phyloP scores from a whole-genome alignment of 2,888 invertebrate genomes.

The Aporophyla lueneburgensis region DNA sequence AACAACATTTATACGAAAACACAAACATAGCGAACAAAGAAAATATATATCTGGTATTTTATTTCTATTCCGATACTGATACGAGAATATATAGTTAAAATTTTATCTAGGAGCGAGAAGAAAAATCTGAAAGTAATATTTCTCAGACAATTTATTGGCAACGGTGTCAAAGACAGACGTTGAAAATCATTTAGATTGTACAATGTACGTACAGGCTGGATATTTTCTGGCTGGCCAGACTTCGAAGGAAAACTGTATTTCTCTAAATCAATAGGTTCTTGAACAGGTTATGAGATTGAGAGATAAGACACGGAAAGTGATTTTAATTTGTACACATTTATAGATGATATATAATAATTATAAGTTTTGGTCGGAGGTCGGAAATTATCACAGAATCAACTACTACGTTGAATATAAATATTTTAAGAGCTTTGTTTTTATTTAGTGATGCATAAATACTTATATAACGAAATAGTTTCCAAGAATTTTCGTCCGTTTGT shows the following conservation, averaged over 20 bases:
- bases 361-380: not conserved
- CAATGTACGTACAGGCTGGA: conserved; percentile 42
- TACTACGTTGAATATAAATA: too few species aligned
- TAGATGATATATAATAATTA: not conserved
- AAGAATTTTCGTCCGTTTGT: too few species aligned
- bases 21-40: conserved; percentile 8
- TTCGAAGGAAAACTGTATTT: not conserved
- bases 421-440: too few species aligned
- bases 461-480: too few species aligned
- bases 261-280: not conserved
- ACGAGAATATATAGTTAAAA: conserved; percentile 37
- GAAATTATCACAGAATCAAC: too few species aligned
- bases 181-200: conserved; percentile 51
- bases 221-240: not conserved
- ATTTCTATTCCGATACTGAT: conserved; percentile 35
- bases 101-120: conserved; percentile 34
- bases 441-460: too few species aligned
- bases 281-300: not conserved
- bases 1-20: conserved; percentile 4
- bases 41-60: conserved; percentile 13
- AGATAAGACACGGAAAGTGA: not conserved
- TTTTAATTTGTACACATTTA: not conserved
- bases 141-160: conserved; percentile 60
- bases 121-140: conserved; percentile 59
- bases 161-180: conserved; percentile 52